Evolutionary conservation across 2,888 invertebrate genomes (phyloP).

Genomic region (Plemyria rubiginata): DNA sequence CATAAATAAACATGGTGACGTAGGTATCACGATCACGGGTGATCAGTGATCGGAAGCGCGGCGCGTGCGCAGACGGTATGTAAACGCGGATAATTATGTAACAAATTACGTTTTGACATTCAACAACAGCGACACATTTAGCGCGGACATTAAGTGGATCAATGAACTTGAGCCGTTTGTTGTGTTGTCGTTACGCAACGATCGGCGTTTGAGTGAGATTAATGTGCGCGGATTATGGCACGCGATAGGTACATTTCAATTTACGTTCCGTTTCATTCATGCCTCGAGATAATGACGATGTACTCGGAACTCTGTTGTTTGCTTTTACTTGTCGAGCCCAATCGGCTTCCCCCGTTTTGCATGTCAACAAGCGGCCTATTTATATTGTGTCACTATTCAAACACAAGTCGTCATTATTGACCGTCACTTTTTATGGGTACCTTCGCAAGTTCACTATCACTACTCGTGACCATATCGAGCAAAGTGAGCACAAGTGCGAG

Average conservation of each 20-base stretch:
- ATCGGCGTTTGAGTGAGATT: conserved; percentile 84
- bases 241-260: conserved; percentile 80
- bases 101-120: conserved; percentile 80
- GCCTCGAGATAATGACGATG: conserved; percentile 78
- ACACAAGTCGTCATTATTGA: conserved; percentile 16
- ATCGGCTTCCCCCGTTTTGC: conserved; percentile 52
- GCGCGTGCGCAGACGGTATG: conserved; percentile 48
- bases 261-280: conserved; percentile 84
- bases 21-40: conserved; percentile 60
- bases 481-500: conserved; percentile 16
- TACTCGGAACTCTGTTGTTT: conserved; percentile 72
- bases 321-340: conserved; percentile 57
- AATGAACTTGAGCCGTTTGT: conserved; percentile 84
- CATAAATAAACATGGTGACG: conserved; percentile 83
- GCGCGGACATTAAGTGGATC: conserved; percentile 82
- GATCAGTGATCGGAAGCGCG: conserved; percentile 54
- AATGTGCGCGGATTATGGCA: conserved; percentile 84
- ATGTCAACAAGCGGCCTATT: conserved; percentile 35
- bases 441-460: conserved; percentile 27
- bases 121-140: conserved; percentile 81
- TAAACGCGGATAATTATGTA: conserved; percentile 76
- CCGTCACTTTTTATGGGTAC: conserved; percentile 8
- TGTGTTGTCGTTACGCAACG: conserved; percentile 77
- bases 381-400: conserved; percentile 16
- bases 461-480: conserved; percentile 26